phyloP scores from a whole-genome alignment of 2,797 vertebrate species.

The Silurus aristotelis region DNA sequence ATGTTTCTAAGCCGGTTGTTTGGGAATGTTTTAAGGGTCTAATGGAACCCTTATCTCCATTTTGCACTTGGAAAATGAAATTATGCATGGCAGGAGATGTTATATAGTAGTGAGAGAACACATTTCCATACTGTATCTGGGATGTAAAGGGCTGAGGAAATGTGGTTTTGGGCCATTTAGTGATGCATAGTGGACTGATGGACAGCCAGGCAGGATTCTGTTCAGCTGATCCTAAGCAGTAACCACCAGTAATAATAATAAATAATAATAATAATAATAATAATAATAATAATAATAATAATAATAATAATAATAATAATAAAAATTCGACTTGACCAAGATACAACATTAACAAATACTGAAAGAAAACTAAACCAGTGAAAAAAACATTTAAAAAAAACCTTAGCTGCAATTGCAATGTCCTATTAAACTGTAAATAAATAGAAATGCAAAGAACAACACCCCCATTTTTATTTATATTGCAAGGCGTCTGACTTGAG shows the following conservation, averaged over 20 bases:
- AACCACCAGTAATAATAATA: not conserved
- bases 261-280: not conserved
- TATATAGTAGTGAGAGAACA: constrained; percentile 8
- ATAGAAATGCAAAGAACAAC: no score
- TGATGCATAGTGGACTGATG: not conserved
- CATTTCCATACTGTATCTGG: constrained; percentile 65
- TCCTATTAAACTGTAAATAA: no score
- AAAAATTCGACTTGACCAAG: no score
- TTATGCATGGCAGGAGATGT: constrained; percentile 48
- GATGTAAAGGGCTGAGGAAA: constrained; percentile 35
- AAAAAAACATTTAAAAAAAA: no score
- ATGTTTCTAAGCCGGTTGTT: constrained; percentile 68
- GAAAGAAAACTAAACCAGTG: no score
- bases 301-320: not conserved
- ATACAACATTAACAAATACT: no score
- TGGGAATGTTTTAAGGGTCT: constrained; percentile 74
- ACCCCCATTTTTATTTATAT: no score
- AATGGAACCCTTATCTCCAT: constrained; percentile 81
- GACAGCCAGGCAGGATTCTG: not conserved
- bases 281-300: no score
- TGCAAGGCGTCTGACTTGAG: no score
- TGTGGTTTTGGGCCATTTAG: constrained; percentile 9
- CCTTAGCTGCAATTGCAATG: no score
- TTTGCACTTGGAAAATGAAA: constrained; percentile 67
- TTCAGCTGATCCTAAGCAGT: not conserved